Conservation (phyloP, 2,888 invertebrate species). For the Callosobruchus maculatus region DNA sequence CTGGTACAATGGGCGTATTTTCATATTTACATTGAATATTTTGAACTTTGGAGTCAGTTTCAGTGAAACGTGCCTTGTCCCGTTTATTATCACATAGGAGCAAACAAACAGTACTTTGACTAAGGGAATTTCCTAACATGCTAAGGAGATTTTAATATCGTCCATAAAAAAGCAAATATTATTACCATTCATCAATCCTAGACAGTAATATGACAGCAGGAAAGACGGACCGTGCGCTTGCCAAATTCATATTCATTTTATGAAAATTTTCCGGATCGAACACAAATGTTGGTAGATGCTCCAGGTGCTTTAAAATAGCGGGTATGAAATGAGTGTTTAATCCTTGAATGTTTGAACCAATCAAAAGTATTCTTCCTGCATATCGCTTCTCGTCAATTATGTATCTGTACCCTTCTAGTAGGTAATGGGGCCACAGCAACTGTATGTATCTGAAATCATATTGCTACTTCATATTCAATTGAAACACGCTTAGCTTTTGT, state of each 20-base stretch:
- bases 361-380: conserved; percentile 40
- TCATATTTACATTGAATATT: no score
- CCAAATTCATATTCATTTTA: conserved; percentile 21
- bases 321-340: conserved; percentile 62
- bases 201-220: conserved; percentile 43
- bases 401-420: conserved; percentile 36
- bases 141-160: no score
- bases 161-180: not conserved
- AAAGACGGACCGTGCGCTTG: conserved; percentile 32
- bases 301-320: conserved; percentile 57
- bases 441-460: conserved; percentile 25
- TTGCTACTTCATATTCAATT: no score
- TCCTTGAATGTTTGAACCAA: conserved; percentile 46
- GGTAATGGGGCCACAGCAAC: conserved; percentile 43
- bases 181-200: conserved; percentile 40
- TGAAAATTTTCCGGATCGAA: conserved; percentile 38
- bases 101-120: no score
- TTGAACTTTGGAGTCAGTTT: no score
- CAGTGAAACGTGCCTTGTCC: no score
- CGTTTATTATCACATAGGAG: no score
- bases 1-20: no score
- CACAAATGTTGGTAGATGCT: conserved; percentile 51
- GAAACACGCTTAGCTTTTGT: no score
- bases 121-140: no score
- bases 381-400: conserved; percentile 38